phyloP scores from a whole-genome alignment of 2,888 invertebrate species.

The Coelogynopora nodosa region DNA sequence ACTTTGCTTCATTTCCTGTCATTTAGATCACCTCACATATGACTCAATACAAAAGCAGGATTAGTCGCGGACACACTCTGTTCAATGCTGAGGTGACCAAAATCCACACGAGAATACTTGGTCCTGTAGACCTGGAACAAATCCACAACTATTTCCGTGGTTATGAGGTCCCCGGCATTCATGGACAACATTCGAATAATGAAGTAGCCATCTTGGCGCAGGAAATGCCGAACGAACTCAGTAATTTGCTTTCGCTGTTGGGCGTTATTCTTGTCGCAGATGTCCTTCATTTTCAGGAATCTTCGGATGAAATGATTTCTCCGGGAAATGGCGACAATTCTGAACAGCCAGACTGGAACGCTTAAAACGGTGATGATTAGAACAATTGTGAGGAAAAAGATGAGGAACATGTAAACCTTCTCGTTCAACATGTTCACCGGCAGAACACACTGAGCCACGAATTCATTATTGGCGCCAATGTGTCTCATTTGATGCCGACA shows the following conservation, averaged over 20 bases:
- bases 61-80: too few species aligned
- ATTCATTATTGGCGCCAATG: neutral
- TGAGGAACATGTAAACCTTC: conserved; percentile 43
- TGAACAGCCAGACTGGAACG: conserved; percentile 34
- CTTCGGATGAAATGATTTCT: conserved; percentile 35
- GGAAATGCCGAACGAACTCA: neutral
- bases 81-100: too few species aligned
- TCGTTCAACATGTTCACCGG: conserved; percentile 44
- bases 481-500: too few species aligned
- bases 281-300: neutral
- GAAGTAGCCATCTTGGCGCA: conserved; percentile 45
- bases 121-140: conserved; percentile 37
- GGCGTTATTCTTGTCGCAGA: neutral
- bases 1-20: too few species aligned
- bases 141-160: conserved; percentile 1
- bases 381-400: conserved; percentile 42
- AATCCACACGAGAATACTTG: too few species aligned
- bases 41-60: too few species aligned
- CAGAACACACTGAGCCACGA: conserved; percentile 41
- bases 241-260: neutral
- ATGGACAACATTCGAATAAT: conserved; percentile 40
- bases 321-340: neutral
- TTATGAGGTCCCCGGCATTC: conserved; percentile 43
- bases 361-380: conserved; percentile 21
- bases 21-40: too few species aligned